Evolutionary conservation across 2,113 vertebrate genomes (phyloP), one percentile per base, ranked within the genome.

Genomic region (Pelmatolapia mariae): DNA sequence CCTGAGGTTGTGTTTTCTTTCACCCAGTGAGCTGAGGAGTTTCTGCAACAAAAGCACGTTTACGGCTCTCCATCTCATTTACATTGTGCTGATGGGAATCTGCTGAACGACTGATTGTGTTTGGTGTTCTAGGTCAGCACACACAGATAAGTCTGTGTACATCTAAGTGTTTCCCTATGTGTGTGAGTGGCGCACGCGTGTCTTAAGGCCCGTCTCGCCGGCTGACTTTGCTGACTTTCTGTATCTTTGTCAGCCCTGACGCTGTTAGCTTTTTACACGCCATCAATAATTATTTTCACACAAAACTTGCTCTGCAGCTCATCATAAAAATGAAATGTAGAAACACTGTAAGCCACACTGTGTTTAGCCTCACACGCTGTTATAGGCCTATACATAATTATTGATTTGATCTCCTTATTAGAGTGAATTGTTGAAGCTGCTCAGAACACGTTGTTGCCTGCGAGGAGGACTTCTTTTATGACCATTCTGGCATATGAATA

Each of bases 121-220:
- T 94, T 90, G 85, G 90, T 82, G 88, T 94, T 95, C 92, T 92
- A 87, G 93, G 93, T 95, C 91, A 95, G 88, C 92, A 88, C 90
- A 80, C 83, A 29, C 81, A 47, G 68, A 92, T 88, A 85, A 73
- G 82, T 83, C 16, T 56, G 88, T 61, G 84, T 73, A 33, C 52
- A 19, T 56, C 61, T 40, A 36, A 26, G 53, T 59, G 86, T 50
- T 47, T 56, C 33, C 22, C 63, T 43, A 36, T 76, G 86, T 78
- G 61, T 86, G 73, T 82, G 52, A 29, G 54, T 61, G 80, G 52
- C 78, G 18, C 40, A 45, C 26, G 13, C 8, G 8, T 63, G 78
- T 76, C 45, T 91, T 63, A 36, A 24, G 56, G 66, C 40, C 18
- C n/a, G 18, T 87, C n/a, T 86, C 10, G 22, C 19, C 10, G 24